A percentile compares a stretch with the other conserved stretches of the same genome.
These are phyloP conservation scores for Stictocephala bisonia DNA, from an alignment of 2,888 invertebrate species.

Conservation along the genomic window DNA sequence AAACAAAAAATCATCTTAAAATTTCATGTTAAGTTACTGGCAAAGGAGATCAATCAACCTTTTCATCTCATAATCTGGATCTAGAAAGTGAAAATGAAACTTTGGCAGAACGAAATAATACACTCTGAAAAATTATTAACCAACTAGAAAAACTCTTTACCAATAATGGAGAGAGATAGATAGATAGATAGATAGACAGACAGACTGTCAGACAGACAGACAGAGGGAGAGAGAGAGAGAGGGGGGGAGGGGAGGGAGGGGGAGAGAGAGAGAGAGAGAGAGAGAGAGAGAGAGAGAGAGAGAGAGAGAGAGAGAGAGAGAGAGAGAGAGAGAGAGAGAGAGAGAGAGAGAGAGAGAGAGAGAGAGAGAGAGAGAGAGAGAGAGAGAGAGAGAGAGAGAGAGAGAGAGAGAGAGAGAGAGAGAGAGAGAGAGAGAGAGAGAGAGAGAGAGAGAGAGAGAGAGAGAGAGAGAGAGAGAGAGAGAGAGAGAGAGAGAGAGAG, in stretches of 20 bases:
- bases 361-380: neutral
- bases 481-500: neutral
- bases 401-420: neutral
- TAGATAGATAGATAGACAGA: too few species aligned
- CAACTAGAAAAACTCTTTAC: too few species aligned
- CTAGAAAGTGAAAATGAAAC: too few species aligned
- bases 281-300: conserved; percentile 5
- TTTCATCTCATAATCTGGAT: too few species aligned
- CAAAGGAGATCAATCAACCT: too few species aligned
- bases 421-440: neutral
- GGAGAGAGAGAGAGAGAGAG: neutral
- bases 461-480: neutral
- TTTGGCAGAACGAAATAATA: too few species aligned
- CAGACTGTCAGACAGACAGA: neutral
- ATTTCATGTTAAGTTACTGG: too few species aligned
- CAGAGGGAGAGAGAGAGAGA: neutral
- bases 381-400: neutral
- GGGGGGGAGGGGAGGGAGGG: neutral
- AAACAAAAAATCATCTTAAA: too few species aligned
- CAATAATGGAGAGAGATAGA: neutral
- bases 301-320: conserved; percentile 13
- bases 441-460: neutral
- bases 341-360: neutral
- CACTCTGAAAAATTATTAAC: too few species aligned
- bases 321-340: conserved; percentile 5